These are phyloP conservation scores for Anadara kagoshimensis DNA, from an alignment of 1,140 invertebrate species.

Conservation along the genomic window DNA sequence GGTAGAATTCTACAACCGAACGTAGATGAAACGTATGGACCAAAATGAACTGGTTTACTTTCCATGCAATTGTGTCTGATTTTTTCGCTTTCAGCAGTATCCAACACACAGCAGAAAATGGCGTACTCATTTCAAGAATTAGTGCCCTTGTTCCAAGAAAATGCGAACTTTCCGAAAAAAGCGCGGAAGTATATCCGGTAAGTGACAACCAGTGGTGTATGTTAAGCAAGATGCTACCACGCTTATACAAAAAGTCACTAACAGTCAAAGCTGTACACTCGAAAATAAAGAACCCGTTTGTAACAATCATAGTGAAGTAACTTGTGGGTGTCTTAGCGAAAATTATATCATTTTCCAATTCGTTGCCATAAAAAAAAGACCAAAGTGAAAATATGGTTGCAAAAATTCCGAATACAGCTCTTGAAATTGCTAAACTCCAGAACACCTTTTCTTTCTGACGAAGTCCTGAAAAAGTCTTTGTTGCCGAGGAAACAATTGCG, in stretches of 20 bases:
- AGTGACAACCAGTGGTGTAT: constrained; percentile 63
- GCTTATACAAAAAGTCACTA: constrained; percentile 57
- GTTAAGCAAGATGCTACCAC: constrained; percentile 53
- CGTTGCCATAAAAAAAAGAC: constrained; percentile 32
- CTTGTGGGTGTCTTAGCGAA: constrained; percentile 46
- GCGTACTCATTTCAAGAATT: constrained; percentile 48
- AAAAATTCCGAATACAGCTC: constrained; percentile 42
- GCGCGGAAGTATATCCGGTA: constrained; percentile 22
- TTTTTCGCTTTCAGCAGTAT: constrained; percentile 43
- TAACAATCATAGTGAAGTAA: constrained; percentile 48
- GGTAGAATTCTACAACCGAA: constrained; percentile 41
- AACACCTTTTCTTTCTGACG: constrained; percentile 50
- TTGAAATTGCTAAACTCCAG: constrained; percentile 48
- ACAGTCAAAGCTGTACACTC: constrained; percentile 54
- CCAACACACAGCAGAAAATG: constrained; percentile 50
- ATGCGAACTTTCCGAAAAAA: constrained; percentile 28
- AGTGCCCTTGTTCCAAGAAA: constrained; percentile 41
- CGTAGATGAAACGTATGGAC: constrained; percentile 50
- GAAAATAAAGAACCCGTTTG: constrained; percentile 63
- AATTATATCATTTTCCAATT: constrained; percentile 41
- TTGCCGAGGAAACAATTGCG: neutral
- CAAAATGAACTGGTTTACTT: constrained; percentile 48
- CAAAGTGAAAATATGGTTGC: constrained; percentile 35
- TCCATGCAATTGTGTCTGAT: constrained; percentile 43
- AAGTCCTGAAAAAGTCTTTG: constrained; percentile 28